phyloP scores from a whole-genome alignment of 1,140 invertebrate genomes.

The Procambarus virginalis region DNA sequence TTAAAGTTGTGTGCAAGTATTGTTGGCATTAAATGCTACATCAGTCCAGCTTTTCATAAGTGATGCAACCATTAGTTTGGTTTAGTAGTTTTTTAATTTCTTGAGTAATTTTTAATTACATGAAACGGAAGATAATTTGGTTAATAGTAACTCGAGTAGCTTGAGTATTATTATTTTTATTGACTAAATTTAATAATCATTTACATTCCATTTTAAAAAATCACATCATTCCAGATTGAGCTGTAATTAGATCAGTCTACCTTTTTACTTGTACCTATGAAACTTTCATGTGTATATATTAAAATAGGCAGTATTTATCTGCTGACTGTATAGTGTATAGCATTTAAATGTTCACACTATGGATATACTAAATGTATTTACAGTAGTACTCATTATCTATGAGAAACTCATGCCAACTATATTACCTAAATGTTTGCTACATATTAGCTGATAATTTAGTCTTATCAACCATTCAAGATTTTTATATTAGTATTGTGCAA shows the following conservation, averaged over 20 bases:
- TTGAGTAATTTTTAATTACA: background rate
- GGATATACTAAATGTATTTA: background rate
- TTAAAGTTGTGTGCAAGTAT: background rate
- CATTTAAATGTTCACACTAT: background rate
- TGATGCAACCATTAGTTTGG: background rate
- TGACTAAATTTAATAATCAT: background rate
- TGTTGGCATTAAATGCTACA: background rate
- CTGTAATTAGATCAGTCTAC: background rate
- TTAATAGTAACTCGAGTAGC: background rate
- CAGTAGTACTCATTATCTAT: background rate
- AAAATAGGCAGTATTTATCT: background rate
- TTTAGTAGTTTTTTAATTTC: background rate
- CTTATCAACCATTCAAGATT: background rate
- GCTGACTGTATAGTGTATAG: constrained; percentile 22
- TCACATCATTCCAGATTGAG: constrained; percentile 13
- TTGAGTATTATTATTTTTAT: background rate
- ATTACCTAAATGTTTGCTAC: background rate
- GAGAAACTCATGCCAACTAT: background rate
- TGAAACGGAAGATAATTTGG: background rate
- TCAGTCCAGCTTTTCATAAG: background rate
- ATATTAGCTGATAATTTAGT: background rate
- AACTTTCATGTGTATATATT: background rate
- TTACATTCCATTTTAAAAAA: constrained; percentile 18
- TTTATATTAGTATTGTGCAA: background rate
- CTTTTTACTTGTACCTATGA: background rate